Evolutionary conservation across 2,888 invertebrate genomes (phyloP).

Genomic region (Pegoplata infirma): DNA sequence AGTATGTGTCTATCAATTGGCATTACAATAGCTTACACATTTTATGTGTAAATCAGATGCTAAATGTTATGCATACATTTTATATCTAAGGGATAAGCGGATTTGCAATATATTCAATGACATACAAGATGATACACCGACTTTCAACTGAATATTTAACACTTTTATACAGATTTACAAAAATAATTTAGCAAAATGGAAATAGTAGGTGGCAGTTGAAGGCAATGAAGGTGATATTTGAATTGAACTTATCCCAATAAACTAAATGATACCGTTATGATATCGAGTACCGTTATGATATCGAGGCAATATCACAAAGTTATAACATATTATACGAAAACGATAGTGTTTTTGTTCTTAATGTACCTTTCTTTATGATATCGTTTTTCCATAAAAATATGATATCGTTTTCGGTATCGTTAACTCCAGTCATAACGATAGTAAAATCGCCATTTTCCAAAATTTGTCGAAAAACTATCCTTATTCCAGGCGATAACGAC

Average conservation of each 20-base stretch:
- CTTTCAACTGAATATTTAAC: constrained; percentile 14
- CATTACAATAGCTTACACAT: constrained; percentile 37
- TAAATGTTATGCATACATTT: constrained; percentile 7
- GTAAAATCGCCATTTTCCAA: no score
- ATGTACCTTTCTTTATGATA: no score
- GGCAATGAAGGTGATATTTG: neutral
- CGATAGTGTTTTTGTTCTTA: no score
- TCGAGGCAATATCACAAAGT: no score
- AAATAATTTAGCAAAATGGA: neutral
- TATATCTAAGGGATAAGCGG: constrained; percentile 13
- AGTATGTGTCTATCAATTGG: constrained; percentile 23
- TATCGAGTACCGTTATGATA: no score
- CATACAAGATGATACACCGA: neutral
- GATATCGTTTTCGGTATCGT: no score
- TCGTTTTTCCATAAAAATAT: no score
- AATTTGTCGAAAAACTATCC: no score
- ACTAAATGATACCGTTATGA: no score
- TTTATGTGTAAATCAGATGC: constrained; percentile 33
- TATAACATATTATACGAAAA: no score
- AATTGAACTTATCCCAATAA: neutral
- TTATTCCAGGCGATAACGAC: no score
- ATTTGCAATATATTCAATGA: constrained; percentile 33
- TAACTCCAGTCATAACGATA: no score
- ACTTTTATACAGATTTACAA: neutral
- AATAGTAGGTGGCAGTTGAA: neutral